Base-by-base conservation (phyloP, 1,140 invertebrate species). In the Tribolium castaneum region DNA sequence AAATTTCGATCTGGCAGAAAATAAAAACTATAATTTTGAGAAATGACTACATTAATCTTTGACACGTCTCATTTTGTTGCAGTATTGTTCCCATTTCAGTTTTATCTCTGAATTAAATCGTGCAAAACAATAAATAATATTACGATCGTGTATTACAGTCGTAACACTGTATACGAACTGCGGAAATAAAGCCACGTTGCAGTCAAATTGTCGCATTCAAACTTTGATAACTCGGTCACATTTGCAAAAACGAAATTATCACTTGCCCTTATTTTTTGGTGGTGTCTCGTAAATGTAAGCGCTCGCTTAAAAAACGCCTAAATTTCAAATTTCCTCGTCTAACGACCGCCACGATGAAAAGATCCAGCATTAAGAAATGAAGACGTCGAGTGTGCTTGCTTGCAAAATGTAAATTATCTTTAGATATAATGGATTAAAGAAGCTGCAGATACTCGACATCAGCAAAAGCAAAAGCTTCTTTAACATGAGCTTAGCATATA, bases 321-420 rank as follows among this genome's bases (percentile, higher is more conserved):
- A 30, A 30, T 30, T 30, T 19, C 16, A 19, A 19, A 19, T 19
- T 19, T 2, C 16, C 16, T 19, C 16, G 16, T 19, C 9, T 22
- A 19, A 19, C 25, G 56, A 34, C 34, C 9, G 6, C 9, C 34
- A 7, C 34, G 25, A 30, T 25, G 56, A 62, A 62, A 35, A 34
- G 59, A 6, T 45, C 25, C 30, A n/a, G 13, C 25, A 66, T 66
- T 35, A 66, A 5, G 59, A 12, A 35, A 66, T 35, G 59, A 66
- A 66, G 59, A 35, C 59, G 25, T 14, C 25, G 30, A 66, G 54
- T 30, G 12, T 66, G 59, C 59, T 66, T 66, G 12, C 59, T 66
- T 35, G 59, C 59, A 66, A 35, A 66, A 66, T 66, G 59, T 66
- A 66, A 66, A 66, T 66, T 16, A 66, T 59, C 59, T 66, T 66